Evolutionary conservation across 1,140 invertebrate genomes (phyloP), one percentile per base, ranked within the genome.

Genomic region (Linepithema humile): DNA sequence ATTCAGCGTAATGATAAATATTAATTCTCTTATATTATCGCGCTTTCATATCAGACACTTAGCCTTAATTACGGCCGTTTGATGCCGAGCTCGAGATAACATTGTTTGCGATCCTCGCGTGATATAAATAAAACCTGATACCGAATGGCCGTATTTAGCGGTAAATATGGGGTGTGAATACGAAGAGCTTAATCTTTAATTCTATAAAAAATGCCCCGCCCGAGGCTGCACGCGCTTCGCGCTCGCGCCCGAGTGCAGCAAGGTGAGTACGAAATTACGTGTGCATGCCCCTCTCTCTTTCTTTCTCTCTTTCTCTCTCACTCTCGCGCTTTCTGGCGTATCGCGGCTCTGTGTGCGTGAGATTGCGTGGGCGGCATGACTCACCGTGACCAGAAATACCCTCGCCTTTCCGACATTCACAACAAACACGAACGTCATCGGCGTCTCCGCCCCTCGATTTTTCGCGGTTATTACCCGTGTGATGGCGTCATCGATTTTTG

Each of bases 331-430:
- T 35, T 57, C n/a, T 38, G 35, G 23, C 35, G 50, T 55, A 50
- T 80, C 48, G 64, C 64, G 48, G 35, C 48, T 70, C 65, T 15
- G 74, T 67, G 65, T 83, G 72, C 45, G 88, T 77, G 82, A 84
- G 72, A 88, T 87, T 64, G 90, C 84, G 91, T 92, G 87, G 91
- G 91, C 83, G 90, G 83, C 55, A 85, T 92, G 91, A 92, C 72
- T 92, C 91, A 92, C 75, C 85, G 32, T 29, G 55, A 67, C 85
- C 91, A 91, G 88, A 91, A 91, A 91, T 91, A 91, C 78, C 72
- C 26, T 82, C 75, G 65, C 80, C 83, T 84, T 86, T 62, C 75
- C 87, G 74, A 73, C 87, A 87, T 82, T 78, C 83, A 89, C 87
- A 85, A 83, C 74, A 83, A 89, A 77, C 72, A 82, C 73, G 87